A percentile compares a stretch with the other conserved stretches of the same genome.
phyloP scores from a whole-genome alignment of 2,797 vertebrate species.

The Luscinia megarhynchos region DNA sequence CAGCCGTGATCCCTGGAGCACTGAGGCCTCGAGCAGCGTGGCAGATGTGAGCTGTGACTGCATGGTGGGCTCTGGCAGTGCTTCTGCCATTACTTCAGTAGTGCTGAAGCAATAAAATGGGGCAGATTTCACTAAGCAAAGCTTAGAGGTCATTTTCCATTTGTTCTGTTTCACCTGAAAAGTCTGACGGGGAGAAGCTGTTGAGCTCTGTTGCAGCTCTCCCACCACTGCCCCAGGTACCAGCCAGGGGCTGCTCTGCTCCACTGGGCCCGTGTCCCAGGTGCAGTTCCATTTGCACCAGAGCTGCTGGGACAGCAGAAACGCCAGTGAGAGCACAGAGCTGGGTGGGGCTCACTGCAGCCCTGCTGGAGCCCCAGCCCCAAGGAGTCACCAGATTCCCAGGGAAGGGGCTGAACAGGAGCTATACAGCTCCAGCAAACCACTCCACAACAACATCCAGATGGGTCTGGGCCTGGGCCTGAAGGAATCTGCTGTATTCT shows the following conservation, averaged over 20 bases:
- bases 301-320: neutral
- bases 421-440: neutral
- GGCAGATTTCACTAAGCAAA: neutral
- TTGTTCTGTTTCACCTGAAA: neutral
- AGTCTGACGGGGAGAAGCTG: too few species aligned
- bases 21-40: neutral
- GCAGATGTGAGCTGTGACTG: neutral
- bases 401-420: neutral
- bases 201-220: neutral
- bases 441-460: neutral
- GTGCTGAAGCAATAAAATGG: neutral
- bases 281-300: neutral
- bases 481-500: fast-evolving
- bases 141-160: neutral
- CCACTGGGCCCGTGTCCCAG: fast-evolving
- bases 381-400: neutral
- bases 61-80: neutral
- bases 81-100: neutral
- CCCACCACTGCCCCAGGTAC: neutral
- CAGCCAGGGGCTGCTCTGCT: neutral
- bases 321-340: neutral
- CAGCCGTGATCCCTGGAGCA: neutral
- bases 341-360: neutral
- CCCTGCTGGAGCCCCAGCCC: fast-evolving
- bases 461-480: neutral